Percentiles rank a stretch among this genome's conserved stretches.
phyloP scores from a whole-genome alignment of 2,797 vertebrate species.

The Ptychadena robeensis region DNA sequence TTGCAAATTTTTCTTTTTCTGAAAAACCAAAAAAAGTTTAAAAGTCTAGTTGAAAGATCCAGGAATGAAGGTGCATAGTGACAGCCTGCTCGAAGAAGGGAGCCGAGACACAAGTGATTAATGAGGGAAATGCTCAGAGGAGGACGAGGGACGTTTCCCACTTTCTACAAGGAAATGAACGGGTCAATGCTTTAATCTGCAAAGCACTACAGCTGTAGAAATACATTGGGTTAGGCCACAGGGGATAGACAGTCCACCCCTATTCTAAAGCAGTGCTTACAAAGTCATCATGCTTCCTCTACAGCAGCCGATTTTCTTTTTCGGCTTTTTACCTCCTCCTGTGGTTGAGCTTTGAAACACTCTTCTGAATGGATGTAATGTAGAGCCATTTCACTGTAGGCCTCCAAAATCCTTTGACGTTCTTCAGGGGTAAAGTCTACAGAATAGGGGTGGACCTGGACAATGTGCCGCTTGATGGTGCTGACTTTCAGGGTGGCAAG shows the following conservation, averaged over 20 bases:
- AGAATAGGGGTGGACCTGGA: constrained; percentile 89
- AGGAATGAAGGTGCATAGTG: constrained; percentile 7
- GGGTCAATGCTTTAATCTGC: not conserved
- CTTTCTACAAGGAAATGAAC: constrained; percentile 10
- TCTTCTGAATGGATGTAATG: constrained; percentile 76
- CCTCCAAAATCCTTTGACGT: constrained; percentile 81
- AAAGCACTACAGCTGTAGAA: not conserved
- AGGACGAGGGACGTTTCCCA: not conserved
- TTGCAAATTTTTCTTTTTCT: not conserved
- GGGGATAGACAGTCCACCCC: not conserved
- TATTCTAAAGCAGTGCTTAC: not conserved
- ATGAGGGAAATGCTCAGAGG: not conserved
- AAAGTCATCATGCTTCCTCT: not conserved
- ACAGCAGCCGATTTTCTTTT: constrained; percentile 6
- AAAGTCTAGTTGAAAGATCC: not conserved
- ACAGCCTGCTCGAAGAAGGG: not conserved
- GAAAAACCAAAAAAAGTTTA: constrained; percentile 11
- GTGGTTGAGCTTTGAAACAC: constrained; percentile 67
- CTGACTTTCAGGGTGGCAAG: constrained; percentile 85
- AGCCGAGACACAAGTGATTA: not conserved
- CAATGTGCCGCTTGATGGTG: constrained; percentile 87
- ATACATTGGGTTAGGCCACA: not conserved
- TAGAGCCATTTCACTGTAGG: constrained; percentile 80
- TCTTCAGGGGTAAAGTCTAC: constrained; percentile 81
- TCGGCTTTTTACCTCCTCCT: constrained; percentile 43